Conservation (phyloP, 2,113 vertebrate genomes). For the Halichoerus grypus region DNA sequence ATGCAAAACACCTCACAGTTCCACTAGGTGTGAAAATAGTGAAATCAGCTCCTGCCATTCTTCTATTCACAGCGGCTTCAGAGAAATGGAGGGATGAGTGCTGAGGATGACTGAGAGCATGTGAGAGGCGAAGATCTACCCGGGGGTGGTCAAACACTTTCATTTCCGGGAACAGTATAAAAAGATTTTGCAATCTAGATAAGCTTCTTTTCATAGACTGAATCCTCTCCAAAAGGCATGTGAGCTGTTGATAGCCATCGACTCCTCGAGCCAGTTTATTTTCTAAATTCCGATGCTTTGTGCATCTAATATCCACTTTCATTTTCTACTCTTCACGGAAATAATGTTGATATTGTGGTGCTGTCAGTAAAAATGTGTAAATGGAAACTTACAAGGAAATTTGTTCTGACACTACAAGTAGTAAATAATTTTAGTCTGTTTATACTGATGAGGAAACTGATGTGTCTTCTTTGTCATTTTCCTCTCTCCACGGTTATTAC, state of each 20-base stretch:
- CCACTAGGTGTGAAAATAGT: neutral
- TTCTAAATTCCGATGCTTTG: conserved; percentile 55
- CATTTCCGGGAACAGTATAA: conserved; percentile 70
- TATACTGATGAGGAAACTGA: conserved; percentile 47
- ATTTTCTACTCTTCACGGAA: conserved; percentile 70
- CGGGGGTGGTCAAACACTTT: conserved; percentile 24
- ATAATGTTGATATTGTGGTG: conserved; percentile 62
- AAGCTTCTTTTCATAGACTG: conserved; percentile 77
- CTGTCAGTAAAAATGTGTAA: conserved; percentile 55
- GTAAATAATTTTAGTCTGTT: conserved; percentile 56
- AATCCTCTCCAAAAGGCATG: conserved; percentile 60
- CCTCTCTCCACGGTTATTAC: neutral
- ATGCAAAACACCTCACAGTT: neutral
- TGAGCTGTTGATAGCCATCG: conserved; percentile 65
- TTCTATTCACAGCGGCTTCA: neutral
- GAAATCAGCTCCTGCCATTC: neutral
- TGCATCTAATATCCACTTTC: conserved; percentile 71
- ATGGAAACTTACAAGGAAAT: conserved; percentile 59
- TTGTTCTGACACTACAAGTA: conserved; percentile 33
- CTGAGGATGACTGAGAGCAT: too few species aligned
- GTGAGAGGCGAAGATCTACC: neutral
- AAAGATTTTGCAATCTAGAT: conserved; percentile 75
- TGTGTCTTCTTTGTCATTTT: conserved; percentile 44
- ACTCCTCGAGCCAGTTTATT: conserved; percentile 66
- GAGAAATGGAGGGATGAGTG: neutral